These are phyloP conservation scores for Agapornis canus DNA, from an alignment of 2,797 vertebrate species.

Conservation along the genomic window DNA sequence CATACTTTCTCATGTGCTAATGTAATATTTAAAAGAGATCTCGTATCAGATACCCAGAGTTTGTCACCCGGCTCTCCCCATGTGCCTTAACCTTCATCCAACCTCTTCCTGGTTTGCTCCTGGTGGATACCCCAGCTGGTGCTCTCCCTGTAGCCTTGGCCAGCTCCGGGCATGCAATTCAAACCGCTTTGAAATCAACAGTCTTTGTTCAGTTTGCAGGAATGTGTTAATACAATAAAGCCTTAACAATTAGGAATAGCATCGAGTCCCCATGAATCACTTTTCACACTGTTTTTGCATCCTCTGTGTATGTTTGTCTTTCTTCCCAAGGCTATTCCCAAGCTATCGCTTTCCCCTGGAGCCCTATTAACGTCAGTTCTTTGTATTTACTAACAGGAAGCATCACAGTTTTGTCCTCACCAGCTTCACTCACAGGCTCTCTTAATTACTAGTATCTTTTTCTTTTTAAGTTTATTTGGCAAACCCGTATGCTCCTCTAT, in stretches of 20 bases:
- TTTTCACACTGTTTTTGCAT: slow-evolving; percentile 50
- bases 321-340: slow-evolving; percentile 68
- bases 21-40: neutral
- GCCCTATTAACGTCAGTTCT: slow-evolving; percentile 69
- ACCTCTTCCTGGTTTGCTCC: neutral
- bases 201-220: slow-evolving; percentile 29
- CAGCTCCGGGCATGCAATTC: neutral
- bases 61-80: neutral
- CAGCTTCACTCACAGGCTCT: neutral
- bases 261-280: slow-evolving; percentile 15
- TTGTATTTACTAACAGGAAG: slow-evolving; percentile 78
- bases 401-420: slow-evolving; percentile 43
- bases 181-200: neutral
- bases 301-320: slow-evolving; percentile 42
- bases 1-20: accelerated
- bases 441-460: slow-evolving; percentile 51
- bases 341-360: slow-evolving; percentile 64
- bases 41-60: neutral
- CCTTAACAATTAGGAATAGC: slow-evolving; percentile 41
- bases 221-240: slow-evolving; percentile 5
- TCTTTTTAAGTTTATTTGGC: slow-evolving; percentile 26
- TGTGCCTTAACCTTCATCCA: neutral
- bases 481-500: neutral
- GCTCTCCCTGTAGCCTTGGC: neutral
- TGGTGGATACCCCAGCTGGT: slow-evolving; percentile 11